Percentiles rank a stretch among this genome's conserved stretches.
Conservation (phyloP, 2,888 invertebrate genomes). For the Silvanus unidentatus region DNA sequence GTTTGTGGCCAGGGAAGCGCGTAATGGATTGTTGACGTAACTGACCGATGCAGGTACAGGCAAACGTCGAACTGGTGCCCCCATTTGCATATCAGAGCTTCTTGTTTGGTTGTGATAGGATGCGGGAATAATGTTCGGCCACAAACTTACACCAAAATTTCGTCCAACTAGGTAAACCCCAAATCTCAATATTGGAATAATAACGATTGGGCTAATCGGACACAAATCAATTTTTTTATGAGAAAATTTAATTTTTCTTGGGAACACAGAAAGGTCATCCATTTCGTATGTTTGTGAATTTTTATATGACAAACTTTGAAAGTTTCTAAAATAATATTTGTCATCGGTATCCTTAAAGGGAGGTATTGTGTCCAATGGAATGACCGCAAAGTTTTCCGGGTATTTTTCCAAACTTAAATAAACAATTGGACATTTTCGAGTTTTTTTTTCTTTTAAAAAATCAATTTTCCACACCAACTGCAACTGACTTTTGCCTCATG, state of each 20-base stretch:
- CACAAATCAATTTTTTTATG: no score
- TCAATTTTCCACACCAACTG: no score
- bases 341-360: constrained; percentile 9
- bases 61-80: constrained; percentile 31
- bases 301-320: constrained; percentile 9
- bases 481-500: no score
- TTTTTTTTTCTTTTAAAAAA: no score
- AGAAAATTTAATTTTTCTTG: no score
- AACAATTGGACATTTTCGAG: no score
- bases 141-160: constrained; percentile 40
- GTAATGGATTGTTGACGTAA: constrained; percentile 46
- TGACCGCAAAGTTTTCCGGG: no score
- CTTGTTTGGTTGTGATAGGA: constrained; percentile 45
- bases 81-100: constrained; percentile 41
- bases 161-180: constrained; percentile 38
- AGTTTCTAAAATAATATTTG: constrained; percentile 12
- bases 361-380: no score
- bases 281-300: constrained; percentile 11
- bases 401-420: no score
- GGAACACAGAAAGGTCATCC: no score
- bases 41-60: constrained; percentile 46
- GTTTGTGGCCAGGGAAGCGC: constrained; percentile 32
- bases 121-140: constrained; percentile 37
- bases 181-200: no score
- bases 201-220: no score